Base-by-base conservation (phyloP, 2,113 vertebrate species). In the Dromiciops gliroides region DNA sequence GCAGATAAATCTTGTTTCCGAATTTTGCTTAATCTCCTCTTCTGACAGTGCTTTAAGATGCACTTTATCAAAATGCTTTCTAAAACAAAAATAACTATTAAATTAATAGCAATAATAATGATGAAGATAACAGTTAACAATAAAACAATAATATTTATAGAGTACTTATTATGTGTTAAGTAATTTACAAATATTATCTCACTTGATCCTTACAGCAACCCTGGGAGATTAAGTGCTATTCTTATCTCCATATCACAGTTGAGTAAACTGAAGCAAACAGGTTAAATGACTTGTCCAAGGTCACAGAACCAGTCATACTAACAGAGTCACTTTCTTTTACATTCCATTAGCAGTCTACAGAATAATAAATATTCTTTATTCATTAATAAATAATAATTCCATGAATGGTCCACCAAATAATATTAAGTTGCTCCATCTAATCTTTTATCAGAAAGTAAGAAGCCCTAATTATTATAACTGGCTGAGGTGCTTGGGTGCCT, bases 41-140 rank as follows among this genome's bases (percentile, higher is more conserved):
- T 97, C 96, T 1, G 98, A 98, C 91, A 99, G 91, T 75, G 98
- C 98, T 49, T 97, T 98, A 92, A 99, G 98, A 90, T 97, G 99
- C 1, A 99, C 99, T 95, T 99, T 99, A 50, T 97, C 96, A 31
- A 99, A 93, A 96, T 99, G 99, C 25, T 98, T 98, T 95, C 99
- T 99, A 96, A 60, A 97, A 98, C 8, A 95, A 44, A 98, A 98
- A 94, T 83, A 75, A 75, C 14, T n/a, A 83, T 44, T 23, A 75
- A 75, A 6, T 75, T 1, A 50, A 48, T 89, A 22, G 92, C 0
- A 53, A 31, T 91, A 50, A 53, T 75, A 44, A 83, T 83, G 16
- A 67, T 75, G 6, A 83, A 22, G 19, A 44, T 83, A 83, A 60
- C 10, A 83, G n/a, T 44, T 83, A 83, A 83, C 8, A 22, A n/a